Percentiles rank a stretch among this genome's conserved stretches.
Conservation (phyloP, 2,888 invertebrate genomes). For the Drosophila leonis region DNA sequence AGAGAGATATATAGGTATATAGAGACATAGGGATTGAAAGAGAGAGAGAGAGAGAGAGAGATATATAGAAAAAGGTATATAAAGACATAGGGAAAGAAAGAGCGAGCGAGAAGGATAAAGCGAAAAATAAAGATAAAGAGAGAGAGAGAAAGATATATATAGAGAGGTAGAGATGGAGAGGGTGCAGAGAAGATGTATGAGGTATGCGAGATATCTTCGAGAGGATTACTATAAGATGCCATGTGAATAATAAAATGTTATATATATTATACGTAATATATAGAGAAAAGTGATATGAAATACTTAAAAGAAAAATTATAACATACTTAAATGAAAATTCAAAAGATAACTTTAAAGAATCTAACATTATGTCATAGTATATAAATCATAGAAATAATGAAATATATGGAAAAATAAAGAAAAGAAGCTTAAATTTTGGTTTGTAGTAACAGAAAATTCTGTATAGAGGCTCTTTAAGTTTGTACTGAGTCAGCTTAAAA, state of each 20-base stretch:
- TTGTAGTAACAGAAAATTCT: too few species aligned
- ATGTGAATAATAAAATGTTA: not conserved
- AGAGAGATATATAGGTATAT: not conserved
- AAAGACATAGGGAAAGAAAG: not conserved
- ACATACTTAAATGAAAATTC: too few species aligned
- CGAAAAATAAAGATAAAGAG: not conserved
- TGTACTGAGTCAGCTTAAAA: too few species aligned
- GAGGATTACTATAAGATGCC: not conserved
- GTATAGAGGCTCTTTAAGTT: too few species aligned
- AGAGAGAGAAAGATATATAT: not conserved
- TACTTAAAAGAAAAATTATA: too few species aligned
- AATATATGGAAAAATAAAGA: too few species aligned
- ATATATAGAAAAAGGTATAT: not conserved
- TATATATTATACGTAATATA: not conserved
- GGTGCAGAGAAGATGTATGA: not conserved
- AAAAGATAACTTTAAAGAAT: too few species aligned
- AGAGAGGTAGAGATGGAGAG: not conserved
- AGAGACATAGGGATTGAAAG: not conserved
- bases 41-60: not conserved
- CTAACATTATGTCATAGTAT: too few species aligned
- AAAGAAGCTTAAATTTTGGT: too few species aligned
- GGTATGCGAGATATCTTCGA: not conserved
- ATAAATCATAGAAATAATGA: too few species aligned
- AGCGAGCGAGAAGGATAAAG: not conserved
- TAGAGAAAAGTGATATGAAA: not conserved